Evolutionary conservation across 2,888 invertebrate genomes (phyloP).

Genomic region (Campoletis raptor): DNA sequence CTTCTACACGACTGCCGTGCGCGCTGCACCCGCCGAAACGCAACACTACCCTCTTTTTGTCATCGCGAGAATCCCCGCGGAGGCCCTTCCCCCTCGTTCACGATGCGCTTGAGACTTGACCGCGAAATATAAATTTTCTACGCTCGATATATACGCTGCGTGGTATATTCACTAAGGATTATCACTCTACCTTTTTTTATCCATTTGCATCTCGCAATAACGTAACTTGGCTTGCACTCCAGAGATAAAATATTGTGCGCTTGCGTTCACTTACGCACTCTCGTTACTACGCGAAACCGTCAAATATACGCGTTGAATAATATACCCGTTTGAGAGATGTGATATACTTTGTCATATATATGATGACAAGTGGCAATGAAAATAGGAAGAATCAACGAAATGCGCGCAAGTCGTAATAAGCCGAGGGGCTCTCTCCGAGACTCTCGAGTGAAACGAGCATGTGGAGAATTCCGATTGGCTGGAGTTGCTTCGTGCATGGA

Average conservation of each 20-base stretch:
- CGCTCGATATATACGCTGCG: not conserved
- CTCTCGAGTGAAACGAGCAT: conserved; percentile 80
- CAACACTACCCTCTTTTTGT: conserved; percentile 5
- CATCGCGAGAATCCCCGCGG: not conserved
- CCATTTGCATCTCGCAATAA: not conserved
- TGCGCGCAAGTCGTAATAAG: conserved; percentile 50
- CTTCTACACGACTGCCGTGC: conserved; percentile 15
- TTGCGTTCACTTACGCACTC: not conserved
- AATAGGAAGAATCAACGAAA: conserved; percentile 30
- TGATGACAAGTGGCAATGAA: not conserved
- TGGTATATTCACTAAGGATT: not conserved
- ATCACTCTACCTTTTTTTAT: not conserved
- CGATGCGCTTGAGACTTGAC: conserved; percentile 33
- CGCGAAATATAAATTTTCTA: conserved; percentile 38
- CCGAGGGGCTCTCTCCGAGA: not conserved
- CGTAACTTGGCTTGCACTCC: not conserved
- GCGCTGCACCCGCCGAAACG: conserved; percentile 41
- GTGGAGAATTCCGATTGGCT: conserved; percentile 86
- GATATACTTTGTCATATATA: not conserved
- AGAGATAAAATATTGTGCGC: not conserved
- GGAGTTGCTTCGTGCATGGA: conserved; percentile 64
- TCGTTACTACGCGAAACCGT: not conserved
- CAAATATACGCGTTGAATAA: not conserved
- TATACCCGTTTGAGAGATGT: not conserved
- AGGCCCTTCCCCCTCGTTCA: not conserved